phyloP scores from a whole-genome alignment of 1,140 invertebrate genomes.

The Palaemon carinicauda region DNA sequence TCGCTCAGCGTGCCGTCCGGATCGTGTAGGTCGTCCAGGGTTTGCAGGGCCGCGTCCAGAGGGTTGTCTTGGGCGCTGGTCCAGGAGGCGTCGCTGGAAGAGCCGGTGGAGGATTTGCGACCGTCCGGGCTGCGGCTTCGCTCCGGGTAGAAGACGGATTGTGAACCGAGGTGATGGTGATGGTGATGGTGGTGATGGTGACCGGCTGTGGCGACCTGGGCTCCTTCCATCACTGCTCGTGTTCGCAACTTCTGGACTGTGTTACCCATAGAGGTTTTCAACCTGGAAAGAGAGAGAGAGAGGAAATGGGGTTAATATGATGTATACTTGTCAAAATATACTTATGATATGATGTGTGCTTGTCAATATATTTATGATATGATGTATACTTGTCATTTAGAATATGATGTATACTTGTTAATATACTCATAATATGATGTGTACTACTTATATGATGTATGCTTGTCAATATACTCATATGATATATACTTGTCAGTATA shows the following conservation, averaged over 20 bases:
- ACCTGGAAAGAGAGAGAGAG: neutral
- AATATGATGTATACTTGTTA: too few relatives aligned
- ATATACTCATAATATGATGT: too few relatives aligned
- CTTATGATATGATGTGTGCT: too few relatives aligned
- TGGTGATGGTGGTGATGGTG: neutral
- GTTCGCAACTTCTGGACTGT: conserved; percentile 35
- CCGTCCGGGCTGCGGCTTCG: conserved; percentile 13
- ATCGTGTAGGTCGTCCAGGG: conserved; percentile 14
- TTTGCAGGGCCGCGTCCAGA: conserved; percentile 6
- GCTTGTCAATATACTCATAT: too few relatives aligned
- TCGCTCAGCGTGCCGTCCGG: neutral
- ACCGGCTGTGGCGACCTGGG: neutral
- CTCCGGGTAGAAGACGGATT: neutral
- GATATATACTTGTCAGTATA: too few relatives aligned
- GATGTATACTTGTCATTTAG: too few relatives aligned
- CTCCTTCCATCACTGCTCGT: conserved; percentile 17
- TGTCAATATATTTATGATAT: too few relatives aligned
- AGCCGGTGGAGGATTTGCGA: conserved; percentile 12
- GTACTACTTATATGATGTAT: too few relatives aligned
- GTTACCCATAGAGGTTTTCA: conserved; percentile 21
- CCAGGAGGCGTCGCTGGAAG: conserved; percentile 36
- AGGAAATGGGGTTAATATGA: too few relatives aligned
- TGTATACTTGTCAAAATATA: too few relatives aligned
- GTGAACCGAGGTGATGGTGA: too few relatives aligned
- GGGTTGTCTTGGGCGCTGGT: conserved; percentile 26